These are phyloP conservation scores for Leptopterna dolabrata DNA, from an alignment of 2,888 invertebrate species.

Conservation along the genomic window DNA sequence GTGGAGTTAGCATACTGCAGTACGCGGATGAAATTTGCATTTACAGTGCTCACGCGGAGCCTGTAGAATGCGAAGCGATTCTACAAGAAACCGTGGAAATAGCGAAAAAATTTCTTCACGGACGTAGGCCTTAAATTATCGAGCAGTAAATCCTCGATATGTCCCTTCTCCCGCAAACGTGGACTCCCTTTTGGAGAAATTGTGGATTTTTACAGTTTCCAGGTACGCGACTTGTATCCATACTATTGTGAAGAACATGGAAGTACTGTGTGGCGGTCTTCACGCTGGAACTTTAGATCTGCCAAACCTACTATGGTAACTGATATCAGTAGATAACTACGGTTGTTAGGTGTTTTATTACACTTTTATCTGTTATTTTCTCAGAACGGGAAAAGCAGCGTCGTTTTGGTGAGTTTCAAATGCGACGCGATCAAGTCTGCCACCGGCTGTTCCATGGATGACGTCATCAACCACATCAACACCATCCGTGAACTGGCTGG, in stretches of 20 bases:
- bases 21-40: background rate
- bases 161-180: background rate
- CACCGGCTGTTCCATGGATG: background rate
- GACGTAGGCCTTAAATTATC: background rate
- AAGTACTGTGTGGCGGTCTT: too few relatives aligned
- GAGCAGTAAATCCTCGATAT: background rate
- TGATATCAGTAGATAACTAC: too few relatives aligned
- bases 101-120: background rate
- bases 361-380: too few relatives aligned
- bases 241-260: too few relatives aligned
- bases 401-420: slow-evolving; percentile 16
- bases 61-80: background rate
- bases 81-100: background rate
- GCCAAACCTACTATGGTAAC: too few relatives aligned
- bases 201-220: background rate
- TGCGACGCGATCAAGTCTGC: background rate
- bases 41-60: background rate
- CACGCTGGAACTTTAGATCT: too few relatives aligned
- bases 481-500: background rate
- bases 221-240: too few relatives aligned
- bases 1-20: background rate
- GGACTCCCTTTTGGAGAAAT: background rate
- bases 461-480: slow-evolving; percentile 24
- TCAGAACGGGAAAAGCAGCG: background rate
- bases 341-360: too few relatives aligned